Evolutionary conservation across 2,888 invertebrate species (phyloP).

Genomic region (Melangyna quadrimaculata): DNA sequence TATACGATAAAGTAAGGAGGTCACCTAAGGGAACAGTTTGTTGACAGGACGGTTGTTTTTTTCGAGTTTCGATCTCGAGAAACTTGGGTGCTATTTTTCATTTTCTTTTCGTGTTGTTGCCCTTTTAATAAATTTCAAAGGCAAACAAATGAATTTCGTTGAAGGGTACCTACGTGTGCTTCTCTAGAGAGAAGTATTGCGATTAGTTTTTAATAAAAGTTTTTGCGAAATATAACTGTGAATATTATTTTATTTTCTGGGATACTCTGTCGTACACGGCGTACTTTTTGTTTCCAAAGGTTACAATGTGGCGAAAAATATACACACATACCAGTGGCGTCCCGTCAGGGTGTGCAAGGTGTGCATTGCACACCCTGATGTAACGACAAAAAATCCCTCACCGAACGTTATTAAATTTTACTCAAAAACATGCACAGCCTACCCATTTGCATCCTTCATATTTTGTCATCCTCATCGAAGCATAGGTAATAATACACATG

Average conservation of each 20-base stretch:
- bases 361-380: too few relatives aligned
- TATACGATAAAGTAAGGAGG: neutral
- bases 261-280: slow-evolving; percentile 22
- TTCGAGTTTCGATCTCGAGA: slow-evolving; percentile 3
- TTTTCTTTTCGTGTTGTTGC: neutral
- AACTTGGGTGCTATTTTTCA: neutral
- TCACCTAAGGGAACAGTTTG: slow-evolving; percentile 11
- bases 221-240: slow-evolving; percentile 31
- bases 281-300: neutral
- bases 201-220: slow-evolving; percentile 45
- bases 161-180: neutral
- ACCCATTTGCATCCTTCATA: too few relatives aligned
- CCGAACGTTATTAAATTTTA: too few relatives aligned
- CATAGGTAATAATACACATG: too few relatives aligned
- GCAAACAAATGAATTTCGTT: neutral
- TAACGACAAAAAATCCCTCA: too few relatives aligned
- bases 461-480: too few relatives aligned
- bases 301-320: neutral
- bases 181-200: neutral
- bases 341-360: too few relatives aligned
- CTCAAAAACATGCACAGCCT: too few relatives aligned
- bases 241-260: neutral
- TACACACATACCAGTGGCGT: too few relatives aligned
- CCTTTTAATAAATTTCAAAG: neutral
- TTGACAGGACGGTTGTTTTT: slow-evolving; percentile 26